Base-by-base conservation (phyloP, 2,797 vertebrate species). In the Clarias laeviceps region DNA sequence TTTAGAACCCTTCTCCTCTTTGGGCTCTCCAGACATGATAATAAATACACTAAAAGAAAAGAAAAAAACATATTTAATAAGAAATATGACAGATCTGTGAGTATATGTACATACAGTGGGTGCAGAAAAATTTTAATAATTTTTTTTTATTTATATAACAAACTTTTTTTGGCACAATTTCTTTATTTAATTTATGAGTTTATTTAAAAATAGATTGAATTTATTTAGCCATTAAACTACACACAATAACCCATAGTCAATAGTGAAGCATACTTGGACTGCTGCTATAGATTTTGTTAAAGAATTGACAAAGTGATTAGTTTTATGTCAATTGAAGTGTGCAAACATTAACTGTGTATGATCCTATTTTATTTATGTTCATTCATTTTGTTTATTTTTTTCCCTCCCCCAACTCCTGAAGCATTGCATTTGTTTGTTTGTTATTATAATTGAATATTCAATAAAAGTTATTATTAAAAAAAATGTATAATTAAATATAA, bases 1-100 rank as follows among this genome's bases (percentile, higher is more conserved):
- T 95, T 95, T 27, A 99, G 90, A 0, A 94, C 93, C 88, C 89
- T 95, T 88, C 94, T 94, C 84, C 95, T 92, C 62, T 96, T 95
- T 0, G 95, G 92, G 50, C 96, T 89, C n/a, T 91, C 93, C 22
- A 99, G 93, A 87, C 95, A 95, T 2, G 96, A 96, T 2, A 94
- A 90, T 11, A 98, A 91, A 83, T 95, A 94, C 74, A 97, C 98
- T 99, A 91, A 76, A 45, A 54, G 62, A 80, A 37, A 20, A 2
- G 11, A 15, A 27, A 8, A 17, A 34, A 34, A 34, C n/a, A 73
- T 72, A 50, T 50, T 12, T 50, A 50, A 12, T 50, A 50, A 22
- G 22, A 20, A 24, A 65, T n/a, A 29, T 57, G 50, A 20, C 7
- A 45, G 9, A 20, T 76, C n/a, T 18, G 24, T 50, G 2, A 50